Conservation (phyloP, 2,888 invertebrate species). For the Rotaria sp. region DNA sequence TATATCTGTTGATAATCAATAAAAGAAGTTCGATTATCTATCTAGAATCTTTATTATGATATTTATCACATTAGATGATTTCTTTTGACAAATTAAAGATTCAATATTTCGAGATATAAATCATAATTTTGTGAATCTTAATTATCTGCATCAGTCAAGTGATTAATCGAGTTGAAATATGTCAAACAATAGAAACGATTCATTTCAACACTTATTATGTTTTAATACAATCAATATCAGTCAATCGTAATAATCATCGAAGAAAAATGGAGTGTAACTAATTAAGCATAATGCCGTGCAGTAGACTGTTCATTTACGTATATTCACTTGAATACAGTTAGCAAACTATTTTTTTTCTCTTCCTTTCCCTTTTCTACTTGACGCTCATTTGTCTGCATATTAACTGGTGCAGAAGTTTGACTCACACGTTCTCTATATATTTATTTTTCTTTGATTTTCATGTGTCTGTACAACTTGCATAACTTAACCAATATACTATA, state of each 20-base stretch:
- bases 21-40: too few species aligned
- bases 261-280: background rate
- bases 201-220: background rate
- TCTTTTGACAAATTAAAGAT: too few species aligned
- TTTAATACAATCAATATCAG: background rate
- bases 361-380: background rate
- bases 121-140: too few species aligned
- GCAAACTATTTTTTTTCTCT: background rate
- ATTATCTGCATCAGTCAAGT: background rate
- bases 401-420: background rate
- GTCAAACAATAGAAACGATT: background rate
- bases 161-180: background rate
- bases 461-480: background rate
- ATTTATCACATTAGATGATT: too few species aligned
- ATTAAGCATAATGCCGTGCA: background rate
- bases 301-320: background rate
- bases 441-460: background rate
- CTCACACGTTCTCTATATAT: background rate
- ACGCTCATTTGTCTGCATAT: background rate
- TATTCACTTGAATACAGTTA: background rate
- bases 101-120: too few species aligned
- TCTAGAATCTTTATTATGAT: too few species aligned
- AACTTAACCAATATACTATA: background rate
- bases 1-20: too few species aligned
- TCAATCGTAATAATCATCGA: background rate